Evolutionary conservation across 2,797 vertebrate genomes (phyloP), one percentile per base, ranked within the genome.

Genomic region (Decapterus maruadsi): DNA sequence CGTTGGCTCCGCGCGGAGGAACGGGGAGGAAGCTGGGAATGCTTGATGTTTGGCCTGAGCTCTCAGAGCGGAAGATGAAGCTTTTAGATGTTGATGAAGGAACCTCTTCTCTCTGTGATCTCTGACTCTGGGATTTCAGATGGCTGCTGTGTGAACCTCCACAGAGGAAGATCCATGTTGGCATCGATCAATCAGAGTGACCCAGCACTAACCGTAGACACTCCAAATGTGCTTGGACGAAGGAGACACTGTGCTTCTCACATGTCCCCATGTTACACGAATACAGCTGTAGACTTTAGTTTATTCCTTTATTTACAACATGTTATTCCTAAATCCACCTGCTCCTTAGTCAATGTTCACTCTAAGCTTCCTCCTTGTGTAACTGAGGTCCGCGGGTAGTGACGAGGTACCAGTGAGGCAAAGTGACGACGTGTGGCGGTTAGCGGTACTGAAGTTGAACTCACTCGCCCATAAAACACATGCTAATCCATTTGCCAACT

Each of bases 111-210:
- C 70, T 20, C 20, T 81, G 43, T 68, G 77, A 86, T 80, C 69
- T 42, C 72, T 64, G 69, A 81, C 54, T 20, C 19, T 45, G 16
- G 54, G 56, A 59, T 68, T 45, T 62, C 40, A 63, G 42, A 78
- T 72, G 54, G 45, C 19, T 38, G 14, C 68, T 78, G 53, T 88
- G 82, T 87, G 83, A 90, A 86, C 85, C 74, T 90, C 81, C 81
- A 80, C 3, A 59, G 50, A 86, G 77, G 82, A 88, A 84, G 66
- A 75, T 68, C 61, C 6, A 42, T 55, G 42, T 82, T 81, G 58
- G 68, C 31, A 51, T 67, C 20, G 0, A 55, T 88, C 88, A 85
- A 10, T 87, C 83, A 82, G 65, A 75, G 0, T 61, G 78, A 82
- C 14, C 67, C 59, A 81, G 46, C 1, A 46, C 66, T 83, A 31